phyloP scores from a whole-genome alignment of 2,113 vertebrate species.

The Empidonax traillii region DNA sequence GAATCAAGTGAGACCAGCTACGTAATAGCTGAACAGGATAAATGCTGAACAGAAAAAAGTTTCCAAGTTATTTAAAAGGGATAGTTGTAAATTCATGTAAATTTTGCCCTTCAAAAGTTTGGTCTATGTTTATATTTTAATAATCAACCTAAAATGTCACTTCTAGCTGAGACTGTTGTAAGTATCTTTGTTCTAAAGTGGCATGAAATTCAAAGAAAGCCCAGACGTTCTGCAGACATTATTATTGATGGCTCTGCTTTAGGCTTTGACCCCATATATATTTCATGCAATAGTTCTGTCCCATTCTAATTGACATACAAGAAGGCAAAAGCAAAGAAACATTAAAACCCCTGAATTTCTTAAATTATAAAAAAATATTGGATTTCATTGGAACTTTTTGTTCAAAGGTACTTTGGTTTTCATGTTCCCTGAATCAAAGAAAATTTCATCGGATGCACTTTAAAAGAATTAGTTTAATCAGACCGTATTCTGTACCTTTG shows the following conservation, averaged over 20 bases:
- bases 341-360: background rate
- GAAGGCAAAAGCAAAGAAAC: background rate
- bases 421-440: conserved; percentile 27
- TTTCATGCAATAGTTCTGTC: background rate
- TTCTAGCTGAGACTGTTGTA: background rate
- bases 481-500: conserved; percentile 16
- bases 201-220: background rate
- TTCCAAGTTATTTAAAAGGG: background rate
- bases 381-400: background rate
- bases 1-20: background rate
- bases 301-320: background rate
- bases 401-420: conserved; percentile 32
- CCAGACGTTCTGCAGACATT: background rate
- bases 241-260: background rate
- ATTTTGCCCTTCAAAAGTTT: background rate
- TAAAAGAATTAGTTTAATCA: conserved; percentile 37
- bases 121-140: background rate
- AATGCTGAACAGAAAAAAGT: background rate
- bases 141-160: background rate
- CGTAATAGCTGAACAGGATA: background rate
- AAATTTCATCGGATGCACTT: background rate
- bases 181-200: background rate
- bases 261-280: background rate
- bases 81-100: background rate
- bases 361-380: conserved; percentile 1